phyloP scores from a whole-genome alignment of 1,140 invertebrate species.

The Pararge aegeria region DNA sequence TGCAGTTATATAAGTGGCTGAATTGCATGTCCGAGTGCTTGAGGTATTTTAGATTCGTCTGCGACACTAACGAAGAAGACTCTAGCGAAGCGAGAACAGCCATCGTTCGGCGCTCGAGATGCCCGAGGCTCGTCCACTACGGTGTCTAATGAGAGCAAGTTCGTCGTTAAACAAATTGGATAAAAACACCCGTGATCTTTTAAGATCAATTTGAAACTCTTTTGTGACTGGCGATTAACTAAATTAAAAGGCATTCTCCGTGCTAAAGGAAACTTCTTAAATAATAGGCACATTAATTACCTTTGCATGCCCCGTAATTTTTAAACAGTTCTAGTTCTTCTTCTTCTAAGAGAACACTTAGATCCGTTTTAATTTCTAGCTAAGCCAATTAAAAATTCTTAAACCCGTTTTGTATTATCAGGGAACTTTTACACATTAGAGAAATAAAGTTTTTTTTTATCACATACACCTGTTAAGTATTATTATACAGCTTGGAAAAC shows the following conservation, averaged over 20 bases:
- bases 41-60: not conserved
- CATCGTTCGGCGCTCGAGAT: slow-evolving; percentile 35
- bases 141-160: slow-evolving; percentile 71
- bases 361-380: too few relatives aligned
- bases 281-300: slow-evolving; percentile 7
- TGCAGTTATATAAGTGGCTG: not conserved
- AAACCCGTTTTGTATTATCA: too few relatives aligned
- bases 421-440: too few relatives aligned
- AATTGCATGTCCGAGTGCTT: not conserved
- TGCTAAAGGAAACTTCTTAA: not conserved
- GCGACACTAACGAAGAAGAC: slow-evolving; percentile 52
- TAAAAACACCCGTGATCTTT: slow-evolving; percentile 78
- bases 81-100: slow-evolving; percentile 41
- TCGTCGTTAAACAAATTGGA: slow-evolving; percentile 79
- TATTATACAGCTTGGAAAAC: too few relatives aligned
- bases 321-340: too few relatives aligned
- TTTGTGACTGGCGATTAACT: slow-evolving; percentile 75
- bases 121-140: slow-evolving; percentile 53
- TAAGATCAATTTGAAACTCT: slow-evolving; percentile 66
- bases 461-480: too few relatives aligned
- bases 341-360: too few relatives aligned
- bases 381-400: too few relatives aligned
- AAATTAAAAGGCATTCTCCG: slow-evolving; percentile 64
- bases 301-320: not conserved
- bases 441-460: too few relatives aligned